Evolutionary conservation across 2,888 invertebrate genomes (phyloP), one percentile per base, ranked within the genome.

Genomic region (Drosophila subquinaria): DNA sequence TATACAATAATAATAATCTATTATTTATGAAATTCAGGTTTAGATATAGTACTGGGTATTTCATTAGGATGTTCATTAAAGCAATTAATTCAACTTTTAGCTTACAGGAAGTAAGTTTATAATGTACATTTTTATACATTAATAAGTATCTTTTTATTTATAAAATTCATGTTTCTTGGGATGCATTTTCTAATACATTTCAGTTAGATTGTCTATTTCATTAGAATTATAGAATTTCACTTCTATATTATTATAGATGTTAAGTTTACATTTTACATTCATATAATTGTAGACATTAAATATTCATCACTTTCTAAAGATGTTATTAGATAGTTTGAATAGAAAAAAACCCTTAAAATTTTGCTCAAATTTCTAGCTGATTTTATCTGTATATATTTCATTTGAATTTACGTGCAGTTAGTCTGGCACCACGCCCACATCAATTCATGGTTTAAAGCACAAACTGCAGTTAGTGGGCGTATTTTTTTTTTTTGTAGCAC

Each of bases 401-500:
- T 38, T n/a, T 38, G 38, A 38, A 8, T 57, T 47, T 17, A 52
- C 36, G 48, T 51, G 63, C 62, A 42, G 36, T 63, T 69, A 69
- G 15, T 27, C 27, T 53, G 50, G 69, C 36, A 67, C 35, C 62
- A 75, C 75, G 66, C 73, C 76, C 56, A 76, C 15, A 33, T 27
- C 48, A 48, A 45, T 11, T 10, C 23, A 33, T n/a, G 20, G 27
- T 47, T 47, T 38, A n/a, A 20, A 10, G 20, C 56, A 38, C 42
- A 23, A 36, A 45, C 45, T 56, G 10, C n/a, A 45, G 56, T 35
- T 62, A 17, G 76, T 76, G 73, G 76, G 76, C 70, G 76, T 51
- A 13, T n/a, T 35, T 57, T 36, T 57, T 42, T 47, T 13, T 20
- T 48, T 23, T 61, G 33, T 17, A 20, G 4, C 63, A 59, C 55